phyloP scores from a whole-genome alignment of 2,113 vertebrate species.

The Rousettus leschenaultii region DNA sequence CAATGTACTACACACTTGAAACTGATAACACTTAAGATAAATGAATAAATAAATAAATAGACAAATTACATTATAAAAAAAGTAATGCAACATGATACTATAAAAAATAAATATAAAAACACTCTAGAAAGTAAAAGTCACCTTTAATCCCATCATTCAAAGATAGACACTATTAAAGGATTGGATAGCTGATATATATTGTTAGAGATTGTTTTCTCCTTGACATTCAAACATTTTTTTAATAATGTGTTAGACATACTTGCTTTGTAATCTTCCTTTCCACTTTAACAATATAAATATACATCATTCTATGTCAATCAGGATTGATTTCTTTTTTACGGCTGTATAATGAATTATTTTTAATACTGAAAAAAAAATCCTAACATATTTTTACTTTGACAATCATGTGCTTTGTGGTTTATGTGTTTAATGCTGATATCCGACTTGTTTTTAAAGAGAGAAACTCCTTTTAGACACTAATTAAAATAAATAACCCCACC shows the following conservation, averaged over 20 bases:
- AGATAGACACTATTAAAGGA: background rate
- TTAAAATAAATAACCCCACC: slow-evolving; percentile 70
- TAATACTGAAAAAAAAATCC: slow-evolving; percentile 32
- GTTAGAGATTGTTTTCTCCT: background rate
- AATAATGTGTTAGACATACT: background rate
- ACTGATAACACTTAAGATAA: no score
- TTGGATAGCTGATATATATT: background rate
- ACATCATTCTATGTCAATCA: background rate
- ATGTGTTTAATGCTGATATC: slow-evolving; percentile 67
- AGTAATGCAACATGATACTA: background rate
- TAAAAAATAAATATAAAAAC: slow-evolving; percentile 17
- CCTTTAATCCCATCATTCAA: background rate
- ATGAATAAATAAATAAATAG: no score
- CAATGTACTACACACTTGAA: no score
- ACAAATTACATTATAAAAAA: background rate
- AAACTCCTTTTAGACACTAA: slow-evolving; percentile 75
- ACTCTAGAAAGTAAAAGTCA: background rate
- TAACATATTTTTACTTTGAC: slow-evolving; percentile 42
- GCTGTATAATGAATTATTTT: slow-evolving; percentile 44
- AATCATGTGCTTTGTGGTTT: slow-evolving; percentile 20
- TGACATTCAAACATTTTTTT: background rate
- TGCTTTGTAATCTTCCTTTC: background rate
- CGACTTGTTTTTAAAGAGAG: slow-evolving; percentile 70
- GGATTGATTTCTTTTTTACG: background rate
- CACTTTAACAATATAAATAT: background rate